These are phyloP conservation scores for Beaufortia kweichowensis DNA, from an alignment of 2,113 vertebrate species.

Conservation along the genomic window DNA sequence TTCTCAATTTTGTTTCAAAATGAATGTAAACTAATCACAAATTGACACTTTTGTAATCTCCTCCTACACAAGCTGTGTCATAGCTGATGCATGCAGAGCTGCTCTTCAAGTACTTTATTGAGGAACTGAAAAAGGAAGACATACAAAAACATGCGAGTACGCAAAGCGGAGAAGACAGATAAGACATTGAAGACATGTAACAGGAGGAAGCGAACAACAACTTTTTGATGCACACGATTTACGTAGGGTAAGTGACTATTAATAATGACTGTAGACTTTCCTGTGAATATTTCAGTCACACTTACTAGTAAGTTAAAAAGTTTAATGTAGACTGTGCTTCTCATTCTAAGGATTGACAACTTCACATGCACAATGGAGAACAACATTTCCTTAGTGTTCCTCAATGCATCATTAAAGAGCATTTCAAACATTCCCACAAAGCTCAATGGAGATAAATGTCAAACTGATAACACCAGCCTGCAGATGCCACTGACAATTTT, in stretches of 20 bases:
- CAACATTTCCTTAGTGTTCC: not conserved
- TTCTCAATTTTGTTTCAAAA: too few species aligned
- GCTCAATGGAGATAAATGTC: conserved; percentile 4
- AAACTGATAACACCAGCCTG: conserved; percentile 67
- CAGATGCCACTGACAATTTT: conserved; percentile 68
- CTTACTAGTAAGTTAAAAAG: not conserved
- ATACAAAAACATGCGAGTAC: not conserved
- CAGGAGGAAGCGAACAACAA: not conserved
- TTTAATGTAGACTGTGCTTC: not conserved
- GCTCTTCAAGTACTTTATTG: not conserved
- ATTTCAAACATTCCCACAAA: fast-evolving
- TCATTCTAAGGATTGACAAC: conserved; percentile 2
- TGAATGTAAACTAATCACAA: too few species aligned
- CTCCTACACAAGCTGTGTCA: not conserved
- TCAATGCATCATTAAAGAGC: not conserved
- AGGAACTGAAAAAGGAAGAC: not conserved
- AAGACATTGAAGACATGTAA: not conserved
- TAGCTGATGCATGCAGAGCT: not conserved
- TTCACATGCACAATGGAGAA: not conserved
- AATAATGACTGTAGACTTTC: too few species aligned
- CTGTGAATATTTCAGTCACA: not conserved
- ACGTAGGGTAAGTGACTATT: conserved; percentile 55
- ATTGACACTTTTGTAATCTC: too few species aligned
- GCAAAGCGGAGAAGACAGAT: conserved; percentile 1
- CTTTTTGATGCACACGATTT: conserved; percentile 32